Evolutionary conservation across 2,113 vertebrate species (phyloP).

Genomic region (Orthochromis malagaraziensis): DNA sequence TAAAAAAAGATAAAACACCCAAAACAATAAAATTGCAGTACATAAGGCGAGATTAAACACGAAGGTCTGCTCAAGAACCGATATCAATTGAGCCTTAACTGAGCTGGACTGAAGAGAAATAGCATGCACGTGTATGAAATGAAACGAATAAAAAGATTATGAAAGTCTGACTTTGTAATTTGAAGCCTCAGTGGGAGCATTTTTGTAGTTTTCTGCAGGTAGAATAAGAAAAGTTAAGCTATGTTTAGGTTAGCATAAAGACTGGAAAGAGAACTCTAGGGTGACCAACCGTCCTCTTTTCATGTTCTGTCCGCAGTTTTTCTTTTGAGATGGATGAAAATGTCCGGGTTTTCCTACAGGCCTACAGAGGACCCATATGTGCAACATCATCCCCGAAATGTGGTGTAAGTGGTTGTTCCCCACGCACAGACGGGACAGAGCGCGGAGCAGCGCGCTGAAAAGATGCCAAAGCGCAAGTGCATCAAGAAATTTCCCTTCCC

Average conservation of each 20-base stretch:
- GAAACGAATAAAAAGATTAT: not conserved
- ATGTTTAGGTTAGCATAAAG: not conserved
- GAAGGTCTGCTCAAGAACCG: not conserved
- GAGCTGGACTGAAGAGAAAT: not conserved
- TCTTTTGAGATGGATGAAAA: not conserved
- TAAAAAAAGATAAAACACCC: fast-evolving
- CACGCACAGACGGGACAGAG: not conserved
- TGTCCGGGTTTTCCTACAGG: not conserved
- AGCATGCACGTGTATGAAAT: not conserved
- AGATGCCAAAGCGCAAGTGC: not conserved
- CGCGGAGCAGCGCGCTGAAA: fast-evolving
- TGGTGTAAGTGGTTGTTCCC: not conserved
- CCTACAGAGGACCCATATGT: not conserved
- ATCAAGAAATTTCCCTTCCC: not conserved
- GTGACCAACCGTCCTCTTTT: not conserved
- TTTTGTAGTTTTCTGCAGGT: fast-evolving
- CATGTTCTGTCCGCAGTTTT: fast-evolving
- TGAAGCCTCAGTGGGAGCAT: not conserved
- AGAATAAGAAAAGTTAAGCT: not conserved
- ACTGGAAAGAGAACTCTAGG: not conserved
- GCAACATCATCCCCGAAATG: not conserved
- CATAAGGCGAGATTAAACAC: not conserved
- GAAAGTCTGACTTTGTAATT: not conserved
- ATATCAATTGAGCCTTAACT: not conserved
- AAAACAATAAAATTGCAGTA: not conserved